Conservation (phyloP, 2,113 vertebrate species). For the Cyanoderma ruficeps region DNA sequence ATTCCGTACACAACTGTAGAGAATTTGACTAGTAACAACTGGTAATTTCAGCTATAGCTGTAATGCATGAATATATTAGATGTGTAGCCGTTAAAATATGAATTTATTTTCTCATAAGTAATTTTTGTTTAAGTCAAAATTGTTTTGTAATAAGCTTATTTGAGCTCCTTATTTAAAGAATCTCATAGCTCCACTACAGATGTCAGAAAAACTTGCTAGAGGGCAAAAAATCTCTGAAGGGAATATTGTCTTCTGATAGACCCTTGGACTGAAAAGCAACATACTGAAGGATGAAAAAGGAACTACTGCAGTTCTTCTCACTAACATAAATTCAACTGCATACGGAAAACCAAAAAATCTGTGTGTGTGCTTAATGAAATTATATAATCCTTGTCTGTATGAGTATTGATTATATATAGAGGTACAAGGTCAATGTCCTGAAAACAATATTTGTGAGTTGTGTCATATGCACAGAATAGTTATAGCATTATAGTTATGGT, state of each 20-base stretch:
- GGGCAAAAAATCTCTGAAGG: conserved; percentile 2
- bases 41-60: not conserved
- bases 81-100: not conserved
- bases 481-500: not conserved
- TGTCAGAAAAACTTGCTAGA: conserved; percentile 48
- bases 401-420: not conserved
- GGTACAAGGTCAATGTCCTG: not conserved
- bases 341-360: not conserved
- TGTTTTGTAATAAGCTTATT: not conserved
- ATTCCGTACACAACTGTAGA: not conserved
- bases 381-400: not conserved
- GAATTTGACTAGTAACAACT: not conserved
- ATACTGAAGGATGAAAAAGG: not conserved
- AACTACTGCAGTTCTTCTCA: not conserved
- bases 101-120: not conserved
- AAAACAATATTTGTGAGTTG: not conserved
- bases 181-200: conserved; percentile 21
- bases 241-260: not conserved
- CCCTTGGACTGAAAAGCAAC: not conserved
- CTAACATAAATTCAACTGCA: not conserved
- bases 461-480: not conserved
- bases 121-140: not conserved
- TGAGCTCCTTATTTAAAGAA: conserved; percentile 25
- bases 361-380: not conserved
- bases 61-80: not conserved